Evolutionary conservation across 1,140 invertebrate species (phyloP).

Genomic region (Bombus superbus): DNA sequence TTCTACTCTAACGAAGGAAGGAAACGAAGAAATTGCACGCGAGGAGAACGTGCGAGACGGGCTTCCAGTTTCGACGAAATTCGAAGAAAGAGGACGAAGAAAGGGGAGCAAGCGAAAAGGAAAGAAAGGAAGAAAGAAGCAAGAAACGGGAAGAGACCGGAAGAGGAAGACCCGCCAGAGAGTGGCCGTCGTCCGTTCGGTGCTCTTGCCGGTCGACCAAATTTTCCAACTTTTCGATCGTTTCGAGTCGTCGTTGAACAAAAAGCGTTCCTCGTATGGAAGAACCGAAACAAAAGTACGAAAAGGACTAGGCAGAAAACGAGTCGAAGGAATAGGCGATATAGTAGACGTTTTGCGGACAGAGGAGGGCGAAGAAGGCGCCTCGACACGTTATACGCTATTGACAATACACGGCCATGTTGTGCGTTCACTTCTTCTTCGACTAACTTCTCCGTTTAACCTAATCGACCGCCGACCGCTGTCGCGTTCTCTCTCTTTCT

Average conservation of each 20-base stretch:
- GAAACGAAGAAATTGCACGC: neutral
- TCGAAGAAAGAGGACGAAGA: neutral
- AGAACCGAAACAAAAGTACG: neutral
- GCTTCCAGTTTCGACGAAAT: conserved; percentile 19
- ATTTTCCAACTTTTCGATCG: neutral
- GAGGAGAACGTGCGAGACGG: conserved; percentile 4
- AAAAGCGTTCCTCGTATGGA: neutral
- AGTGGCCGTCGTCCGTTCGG: conserved; percentile 24
- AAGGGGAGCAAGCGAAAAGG: neutral
- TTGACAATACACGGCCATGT: conserved; percentile 54
- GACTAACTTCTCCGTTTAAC: conserved; percentile 4
- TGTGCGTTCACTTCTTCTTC: conserved; percentile 41
- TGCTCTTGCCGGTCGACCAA: conserved; percentile 4
- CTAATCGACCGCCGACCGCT: neutral
- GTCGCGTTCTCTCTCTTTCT: neutral
- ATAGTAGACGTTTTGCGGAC: conserved; percentile 33
- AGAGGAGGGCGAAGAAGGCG: neutral
- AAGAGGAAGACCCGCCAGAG: neutral
- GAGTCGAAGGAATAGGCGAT: neutral
- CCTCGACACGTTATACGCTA: conserved; percentile 28
- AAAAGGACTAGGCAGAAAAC: neutral
- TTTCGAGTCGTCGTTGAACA: neutral
- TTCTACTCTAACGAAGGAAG: neutral
- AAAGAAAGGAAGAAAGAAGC: neutral
- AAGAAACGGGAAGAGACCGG: neutral